Conservation (phyloP, 2,113 vertebrate genomes). For the Conger conger region DNA sequence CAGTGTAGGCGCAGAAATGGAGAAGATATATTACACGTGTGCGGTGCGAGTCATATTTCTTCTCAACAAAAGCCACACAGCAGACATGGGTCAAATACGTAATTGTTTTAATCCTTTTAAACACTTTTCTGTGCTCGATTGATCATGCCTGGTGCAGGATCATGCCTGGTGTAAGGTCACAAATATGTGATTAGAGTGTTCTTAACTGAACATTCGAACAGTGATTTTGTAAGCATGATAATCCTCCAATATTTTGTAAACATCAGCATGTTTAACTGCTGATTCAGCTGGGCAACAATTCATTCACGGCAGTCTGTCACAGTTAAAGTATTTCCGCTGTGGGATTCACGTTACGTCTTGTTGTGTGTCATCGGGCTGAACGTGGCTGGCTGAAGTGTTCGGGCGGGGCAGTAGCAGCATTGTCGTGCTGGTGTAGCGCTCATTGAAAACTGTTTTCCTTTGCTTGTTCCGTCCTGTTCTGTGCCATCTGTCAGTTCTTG, state of each 20-base stretch:
- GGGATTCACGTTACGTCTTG: background rate
- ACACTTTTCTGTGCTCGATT: no score
- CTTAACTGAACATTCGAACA: no score
- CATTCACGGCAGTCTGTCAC: background rate
- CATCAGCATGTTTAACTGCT: no score
- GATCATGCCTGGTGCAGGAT: no score
- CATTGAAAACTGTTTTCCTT: background rate
- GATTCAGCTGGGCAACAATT: no score
- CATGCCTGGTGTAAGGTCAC: no score
- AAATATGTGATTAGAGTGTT: no score
- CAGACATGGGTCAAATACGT: background rate
- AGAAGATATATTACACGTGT: background rate
- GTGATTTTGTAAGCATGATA: no score
- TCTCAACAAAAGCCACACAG: background rate
- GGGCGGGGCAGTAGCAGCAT: background rate
- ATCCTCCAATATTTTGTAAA: no score
- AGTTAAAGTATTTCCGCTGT: background rate
- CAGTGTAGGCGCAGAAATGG: background rate
- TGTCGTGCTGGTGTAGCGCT: background rate
- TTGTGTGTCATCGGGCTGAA: background rate
- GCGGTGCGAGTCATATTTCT: background rate
- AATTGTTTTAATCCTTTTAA: no score
- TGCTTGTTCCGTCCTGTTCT: slow-evolving; percentile 16
- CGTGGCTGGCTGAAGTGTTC: background rate
- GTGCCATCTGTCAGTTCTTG: background rate